Conservation (phyloP, 2,113 vertebrate species). For the Pseudois nayaur region DNA sequence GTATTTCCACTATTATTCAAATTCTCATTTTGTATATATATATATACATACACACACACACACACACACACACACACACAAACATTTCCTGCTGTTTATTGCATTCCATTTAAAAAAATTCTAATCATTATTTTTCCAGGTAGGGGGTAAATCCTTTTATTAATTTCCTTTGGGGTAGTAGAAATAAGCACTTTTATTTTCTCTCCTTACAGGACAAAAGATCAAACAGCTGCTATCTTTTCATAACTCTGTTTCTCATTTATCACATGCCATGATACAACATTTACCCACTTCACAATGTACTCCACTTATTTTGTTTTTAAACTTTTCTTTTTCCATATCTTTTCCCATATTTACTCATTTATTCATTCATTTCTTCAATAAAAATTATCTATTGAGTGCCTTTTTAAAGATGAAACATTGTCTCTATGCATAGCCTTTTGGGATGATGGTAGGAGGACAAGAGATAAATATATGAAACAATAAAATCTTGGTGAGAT, state of each 20-base stretch:
- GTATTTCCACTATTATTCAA: background rate
- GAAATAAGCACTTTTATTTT: background rate
- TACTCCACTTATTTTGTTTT: background rate
- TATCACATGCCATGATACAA: background rate
- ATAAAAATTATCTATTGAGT: background rate
- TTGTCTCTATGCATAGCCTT: background rate
- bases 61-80: background rate
- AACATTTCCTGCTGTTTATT: background rate
- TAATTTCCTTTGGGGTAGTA: background rate
- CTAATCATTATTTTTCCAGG: background rate
- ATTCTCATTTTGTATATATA: background rate
- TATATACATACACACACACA: background rate
- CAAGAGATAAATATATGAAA: background rate
- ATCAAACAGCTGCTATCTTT: background rate
- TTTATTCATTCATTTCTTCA: background rate
- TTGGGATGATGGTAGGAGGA: background rate
- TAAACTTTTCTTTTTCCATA: background rate
- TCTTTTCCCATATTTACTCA: background rate
- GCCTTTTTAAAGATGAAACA: background rate
- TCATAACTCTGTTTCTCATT: background rate
- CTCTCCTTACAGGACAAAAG: background rate
- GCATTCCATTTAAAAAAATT: background rate
- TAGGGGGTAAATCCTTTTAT: background rate
- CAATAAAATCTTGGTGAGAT: background rate
- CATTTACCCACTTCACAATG: background rate